These are phyloP conservation scores for Nothobranchius furzeri DNA, from an alignment of 2,113 vertebrate genomes.

Conservation along the genomic window DNA sequence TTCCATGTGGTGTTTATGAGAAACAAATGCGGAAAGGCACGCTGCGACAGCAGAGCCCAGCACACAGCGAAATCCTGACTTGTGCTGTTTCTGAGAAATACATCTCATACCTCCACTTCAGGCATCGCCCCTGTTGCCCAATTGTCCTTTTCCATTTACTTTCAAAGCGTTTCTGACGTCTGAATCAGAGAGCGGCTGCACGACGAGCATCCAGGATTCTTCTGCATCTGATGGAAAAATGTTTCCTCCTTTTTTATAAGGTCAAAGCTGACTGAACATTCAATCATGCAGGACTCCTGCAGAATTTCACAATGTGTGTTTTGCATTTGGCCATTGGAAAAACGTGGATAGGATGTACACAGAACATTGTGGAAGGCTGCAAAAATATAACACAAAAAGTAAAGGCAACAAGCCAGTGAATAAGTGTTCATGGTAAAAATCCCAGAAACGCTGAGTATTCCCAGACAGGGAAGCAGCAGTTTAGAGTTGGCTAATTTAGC, in stretches of 20 bases:
- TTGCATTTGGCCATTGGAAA: slow-evolving; percentile 36
- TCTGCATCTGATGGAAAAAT: slow-evolving; percentile 24
- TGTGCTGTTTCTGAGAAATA: slow-evolving; percentile 75
- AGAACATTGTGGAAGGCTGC: slow-evolving; percentile 2
- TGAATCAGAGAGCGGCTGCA: no score
- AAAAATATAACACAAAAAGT: not conserved
- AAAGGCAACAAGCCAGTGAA: slow-evolving; percentile 49
- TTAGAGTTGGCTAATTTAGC: slow-evolving; percentile 35
- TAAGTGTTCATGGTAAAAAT: slow-evolving; percentile 34
- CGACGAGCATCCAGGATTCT: no score
- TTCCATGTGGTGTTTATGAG: slow-evolving; percentile 92
- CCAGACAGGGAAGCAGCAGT: slow-evolving; percentile 9
- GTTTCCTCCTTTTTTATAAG: slow-evolving; percentile 22
- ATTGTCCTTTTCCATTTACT: slow-evolving; percentile 27
- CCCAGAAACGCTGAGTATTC: slow-evolving; percentile 34
- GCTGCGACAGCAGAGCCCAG: slow-evolving; percentile 79
- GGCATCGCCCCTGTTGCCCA: slow-evolving; percentile 15
- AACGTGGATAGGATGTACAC: slow-evolving; percentile 24
- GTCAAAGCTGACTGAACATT: slow-evolving; percentile 27
- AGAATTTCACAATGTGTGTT: slow-evolving; percentile 42
- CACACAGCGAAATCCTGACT: slow-evolving; percentile 74
- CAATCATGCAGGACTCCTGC: slow-evolving; percentile 34
- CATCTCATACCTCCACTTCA: slow-evolving; percentile 58
- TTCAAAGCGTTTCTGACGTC: slow-evolving; percentile 42
- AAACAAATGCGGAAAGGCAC: slow-evolving; percentile 88